These are phyloP conservation scores for Mesocentrotus franciscanus DNA, from an alignment of 53 echinoderm and acorn worm species.

Conservation along the genomic window DNA sequence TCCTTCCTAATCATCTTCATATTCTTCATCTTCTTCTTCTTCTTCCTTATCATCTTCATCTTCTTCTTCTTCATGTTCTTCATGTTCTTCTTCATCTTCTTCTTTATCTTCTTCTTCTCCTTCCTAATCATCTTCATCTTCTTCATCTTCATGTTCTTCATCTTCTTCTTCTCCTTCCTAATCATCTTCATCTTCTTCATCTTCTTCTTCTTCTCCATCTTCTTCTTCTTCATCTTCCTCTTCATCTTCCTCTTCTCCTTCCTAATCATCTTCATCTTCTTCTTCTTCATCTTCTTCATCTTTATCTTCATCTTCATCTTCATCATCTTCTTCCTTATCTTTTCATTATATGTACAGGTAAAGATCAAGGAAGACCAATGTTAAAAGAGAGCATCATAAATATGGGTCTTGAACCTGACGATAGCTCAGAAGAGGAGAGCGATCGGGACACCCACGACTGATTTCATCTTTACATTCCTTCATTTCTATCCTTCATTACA, in stretches of 20 bases:
- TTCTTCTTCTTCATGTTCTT: too few species aligned
- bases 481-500: neutral
- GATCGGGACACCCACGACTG: slow-evolving; percentile 86
- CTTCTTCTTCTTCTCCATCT: neutral
- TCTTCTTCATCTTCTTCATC: too few species aligned
- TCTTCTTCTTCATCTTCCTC: too few species aligned
- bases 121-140: too few species aligned
- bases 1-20: neutral
- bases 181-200: too few species aligned
- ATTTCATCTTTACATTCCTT: neutral
- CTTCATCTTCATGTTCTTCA: too few species aligned
- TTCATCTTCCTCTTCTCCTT: too few species aligned
- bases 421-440: slow-evolving; percentile 86
- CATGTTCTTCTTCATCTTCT: too few species aligned
- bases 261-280: too few species aligned
- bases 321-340: neutral
- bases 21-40: neutral
- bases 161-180: too few species aligned
- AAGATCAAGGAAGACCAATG: slow-evolving; percentile 94
- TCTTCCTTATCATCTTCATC: too few species aligned
- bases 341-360: slow-evolving; percentile 65
- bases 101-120: too few species aligned
- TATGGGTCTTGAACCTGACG: slow-evolving; percentile 77
- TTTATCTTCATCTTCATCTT: neutral
- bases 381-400: slow-evolving; percentile 90